Evolutionary conservation across 2,888 invertebrate genomes (phyloP).

Genomic region (Dyspetes luteomarginatus): DNA sequence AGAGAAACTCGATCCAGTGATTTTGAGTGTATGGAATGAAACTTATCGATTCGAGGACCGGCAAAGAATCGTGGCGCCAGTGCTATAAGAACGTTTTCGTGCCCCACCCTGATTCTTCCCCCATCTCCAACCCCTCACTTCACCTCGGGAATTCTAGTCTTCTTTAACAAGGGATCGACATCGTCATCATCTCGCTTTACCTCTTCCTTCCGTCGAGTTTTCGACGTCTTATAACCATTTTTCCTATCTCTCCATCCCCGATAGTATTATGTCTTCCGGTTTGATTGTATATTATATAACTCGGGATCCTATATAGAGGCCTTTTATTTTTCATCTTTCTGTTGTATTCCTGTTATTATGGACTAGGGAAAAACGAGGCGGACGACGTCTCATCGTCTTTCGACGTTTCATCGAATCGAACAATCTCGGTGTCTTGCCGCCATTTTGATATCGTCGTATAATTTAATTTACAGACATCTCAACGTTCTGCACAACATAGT

Average conservation of each 20-base stretch:
- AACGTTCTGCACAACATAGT: not conserved
- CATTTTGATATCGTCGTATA: not conserved
- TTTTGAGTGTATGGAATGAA: conserved; percentile 44
- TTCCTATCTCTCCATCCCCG: not conserved
- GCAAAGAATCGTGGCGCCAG: conserved; percentile 37
- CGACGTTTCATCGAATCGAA: conserved; percentile 29
- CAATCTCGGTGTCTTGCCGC: not conserved
- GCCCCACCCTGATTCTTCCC: conserved; percentile 41
- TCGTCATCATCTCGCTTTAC: conserved; percentile 64
- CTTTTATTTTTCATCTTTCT: not conserved
- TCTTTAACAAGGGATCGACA: conserved; percentile 73
- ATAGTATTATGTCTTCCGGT: not conserved
- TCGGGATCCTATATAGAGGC: not conserved
- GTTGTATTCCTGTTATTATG: not conserved
- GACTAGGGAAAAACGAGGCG: not conserved
- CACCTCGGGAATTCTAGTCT: conserved; percentile 64
- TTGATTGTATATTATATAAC: not conserved
- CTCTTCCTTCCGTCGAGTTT: conserved; percentile 36
- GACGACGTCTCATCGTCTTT: conserved; percentile 6
- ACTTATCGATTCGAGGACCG: conserved; percentile 61
- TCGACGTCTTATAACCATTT: conserved; percentile 41
- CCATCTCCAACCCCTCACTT: conserved; percentile 14
- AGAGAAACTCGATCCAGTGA: conserved; percentile 56
- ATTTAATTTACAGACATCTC: not conserved
- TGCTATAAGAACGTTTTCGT: conserved; percentile 43